These are phyloP conservation scores for Glaucopsyche alexis DNA, from an alignment of 2,888 invertebrate species.

Conservation along the genomic window DNA sequence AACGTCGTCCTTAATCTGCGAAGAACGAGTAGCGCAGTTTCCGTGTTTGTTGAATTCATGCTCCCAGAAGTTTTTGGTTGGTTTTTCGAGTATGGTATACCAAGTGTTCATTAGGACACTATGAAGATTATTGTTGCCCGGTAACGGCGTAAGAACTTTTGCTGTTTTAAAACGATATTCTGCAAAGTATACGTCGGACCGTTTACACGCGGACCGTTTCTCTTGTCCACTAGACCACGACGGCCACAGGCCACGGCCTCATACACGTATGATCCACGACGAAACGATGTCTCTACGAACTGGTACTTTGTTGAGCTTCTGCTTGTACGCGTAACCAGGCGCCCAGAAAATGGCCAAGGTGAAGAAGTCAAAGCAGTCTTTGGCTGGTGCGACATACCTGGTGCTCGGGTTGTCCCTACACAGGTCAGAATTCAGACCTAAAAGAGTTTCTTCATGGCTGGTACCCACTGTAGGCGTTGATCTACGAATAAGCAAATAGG, in stretches of 20 bases:
- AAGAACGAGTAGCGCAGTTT: not conserved
- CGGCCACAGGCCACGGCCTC: not conserved
- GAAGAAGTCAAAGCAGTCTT: not conserved
- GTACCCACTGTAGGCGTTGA: not conserved
- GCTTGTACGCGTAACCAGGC: not conserved
- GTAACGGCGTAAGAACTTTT: not conserved
- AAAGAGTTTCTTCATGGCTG: not conserved
- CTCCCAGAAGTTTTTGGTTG: not conserved
- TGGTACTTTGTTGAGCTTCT: not conserved
- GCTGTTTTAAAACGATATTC: not conserved
- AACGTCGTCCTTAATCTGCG: not conserved
- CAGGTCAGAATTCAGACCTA: not conserved
- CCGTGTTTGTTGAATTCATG: constrained; percentile 1
- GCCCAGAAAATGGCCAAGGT: constrained; percentile 8
- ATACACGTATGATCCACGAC: not conserved
- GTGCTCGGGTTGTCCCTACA: constrained; percentile 5
- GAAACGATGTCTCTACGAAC: not conserved
- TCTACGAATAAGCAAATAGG: not conserved
- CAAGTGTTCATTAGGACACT: constrained; percentile 5
- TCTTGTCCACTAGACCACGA: not conserved
- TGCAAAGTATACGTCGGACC: not conserved
- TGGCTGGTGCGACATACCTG: not conserved
- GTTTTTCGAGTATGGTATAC: constrained; percentile 4
- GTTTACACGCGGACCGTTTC: not conserved
- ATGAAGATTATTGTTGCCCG: not conserved